Evolutionary conservation across 1,140 invertebrate species (phyloP).

Genomic region (Pararge aegeria): DNA sequence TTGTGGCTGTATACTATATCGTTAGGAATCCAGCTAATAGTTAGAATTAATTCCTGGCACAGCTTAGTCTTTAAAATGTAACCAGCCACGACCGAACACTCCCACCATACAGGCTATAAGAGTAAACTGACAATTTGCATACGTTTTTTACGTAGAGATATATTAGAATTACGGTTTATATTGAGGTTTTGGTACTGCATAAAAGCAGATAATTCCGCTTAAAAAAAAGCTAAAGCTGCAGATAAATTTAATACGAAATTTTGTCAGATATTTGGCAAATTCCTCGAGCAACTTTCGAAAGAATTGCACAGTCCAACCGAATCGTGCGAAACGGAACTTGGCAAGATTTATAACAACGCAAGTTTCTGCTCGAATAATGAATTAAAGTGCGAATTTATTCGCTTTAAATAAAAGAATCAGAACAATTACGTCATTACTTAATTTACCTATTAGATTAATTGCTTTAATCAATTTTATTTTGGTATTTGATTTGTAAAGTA

Average conservation of each 20-base stretch:
- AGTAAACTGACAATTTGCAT: no score
- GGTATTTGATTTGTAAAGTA: no score
- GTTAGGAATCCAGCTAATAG: no score
- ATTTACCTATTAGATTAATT: no score
- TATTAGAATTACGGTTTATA: no score
- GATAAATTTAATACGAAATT: background rate
- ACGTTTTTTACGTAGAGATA: no score
- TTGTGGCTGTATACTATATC: no score
- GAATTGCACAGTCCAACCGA: slow-evolving; percentile 20
- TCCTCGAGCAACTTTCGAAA: slow-evolving; percentile 10
- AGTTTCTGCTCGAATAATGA: slow-evolving; percentile 14
- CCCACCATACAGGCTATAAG: no score
- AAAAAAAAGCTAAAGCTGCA: background rate
- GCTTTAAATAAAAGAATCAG: background rate
- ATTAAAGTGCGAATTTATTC: slow-evolving; percentile 1
- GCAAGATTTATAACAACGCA: slow-evolving; percentile 12
- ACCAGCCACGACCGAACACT: no score
- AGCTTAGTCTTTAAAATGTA: no score
- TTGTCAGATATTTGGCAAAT: slow-evolving; percentile 21
- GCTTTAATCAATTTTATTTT: no score
- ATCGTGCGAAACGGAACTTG: slow-evolving; percentile 16
- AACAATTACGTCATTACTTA: background rate
- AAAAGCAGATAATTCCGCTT: background rate
- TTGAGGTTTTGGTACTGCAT: background rate
- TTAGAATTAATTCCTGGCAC: no score